Evolutionary conservation across 30 jellyfish, hydroid and myxozoan genomes (phyloP).

Genomic region (Hydra vulgaris): DNA sequence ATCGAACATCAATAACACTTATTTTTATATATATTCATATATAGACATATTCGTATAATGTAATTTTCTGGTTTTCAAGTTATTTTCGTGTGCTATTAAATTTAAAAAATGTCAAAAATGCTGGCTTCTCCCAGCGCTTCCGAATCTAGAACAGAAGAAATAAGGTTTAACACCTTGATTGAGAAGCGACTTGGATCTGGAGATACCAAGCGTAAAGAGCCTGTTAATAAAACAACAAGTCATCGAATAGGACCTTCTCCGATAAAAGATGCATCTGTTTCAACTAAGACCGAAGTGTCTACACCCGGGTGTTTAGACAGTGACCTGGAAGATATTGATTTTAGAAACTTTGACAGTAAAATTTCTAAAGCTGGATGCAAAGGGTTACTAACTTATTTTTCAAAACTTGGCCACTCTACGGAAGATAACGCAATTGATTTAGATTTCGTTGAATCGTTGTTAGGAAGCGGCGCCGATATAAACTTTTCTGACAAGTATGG

Average conservation of each 20-base stretch:
- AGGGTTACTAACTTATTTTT: constrained; percentile 71
- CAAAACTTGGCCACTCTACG: constrained; percentile 68
- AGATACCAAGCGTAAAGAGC: neutral
- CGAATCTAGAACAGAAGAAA: neutral
- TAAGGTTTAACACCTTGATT: neutral
- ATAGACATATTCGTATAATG: no score
- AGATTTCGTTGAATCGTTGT: constrained; percentile 78
- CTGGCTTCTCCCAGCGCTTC: neutral
- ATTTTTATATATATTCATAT: no score
- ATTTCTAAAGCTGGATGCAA: constrained; percentile 93
- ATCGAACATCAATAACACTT: no score
- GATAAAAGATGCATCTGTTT: constrained; percentile 56
- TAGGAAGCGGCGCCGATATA: constrained; percentile 85
- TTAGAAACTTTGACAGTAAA: constrained; percentile 5
- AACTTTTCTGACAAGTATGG: constrained; percentile 86
- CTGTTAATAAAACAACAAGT: neutral
- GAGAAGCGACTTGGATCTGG: neutral
- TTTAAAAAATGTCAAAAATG: neutral
- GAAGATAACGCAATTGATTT: constrained; percentile 83
- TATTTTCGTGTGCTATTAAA: no score
- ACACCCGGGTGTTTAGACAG: constrained; percentile 89
- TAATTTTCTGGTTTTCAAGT: no score
- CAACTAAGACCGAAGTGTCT: constrained; percentile 40
- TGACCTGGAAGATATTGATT: constrained; percentile 68
- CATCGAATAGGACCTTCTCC: constrained; percentile 99